These are phyloP conservation scores for Archips xylosteana DNA, from an alignment of 2,888 invertebrate genomes.

Conservation along the genomic window DNA sequence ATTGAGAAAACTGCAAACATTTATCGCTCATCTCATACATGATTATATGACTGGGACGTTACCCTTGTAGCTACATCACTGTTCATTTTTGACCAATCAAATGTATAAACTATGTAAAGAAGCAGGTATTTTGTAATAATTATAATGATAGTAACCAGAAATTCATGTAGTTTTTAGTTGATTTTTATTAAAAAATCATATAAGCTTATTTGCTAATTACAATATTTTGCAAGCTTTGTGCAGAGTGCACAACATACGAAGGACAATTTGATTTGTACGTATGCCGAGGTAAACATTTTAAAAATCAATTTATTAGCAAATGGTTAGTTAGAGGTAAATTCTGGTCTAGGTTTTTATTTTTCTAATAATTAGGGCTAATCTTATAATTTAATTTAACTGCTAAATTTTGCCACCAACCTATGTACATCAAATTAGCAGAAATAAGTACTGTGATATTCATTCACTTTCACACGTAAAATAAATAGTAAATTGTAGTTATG, in stretches of 20 bases:
- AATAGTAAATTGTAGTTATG: slow-evolving; percentile 53
- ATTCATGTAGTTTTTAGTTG: slow-evolving; percentile 66
- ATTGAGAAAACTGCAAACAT: slow-evolving; percentile 29
- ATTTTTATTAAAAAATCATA: slow-evolving; percentile 61
- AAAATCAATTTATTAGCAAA: slow-evolving; percentile 52
- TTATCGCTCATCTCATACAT: slow-evolving; percentile 24
- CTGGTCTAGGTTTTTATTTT: slow-evolving; percentile 70
- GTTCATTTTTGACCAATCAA: slow-evolving; percentile 63
- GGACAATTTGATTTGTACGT: slow-evolving; percentile 46
- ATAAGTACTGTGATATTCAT: slow-evolving; percentile 79
- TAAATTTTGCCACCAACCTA: slow-evolving; percentile 47
- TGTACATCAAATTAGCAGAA: slow-evolving; percentile 67
- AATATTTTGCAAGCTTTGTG: slow-evolving; percentile 51
- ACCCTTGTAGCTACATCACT: slow-evolving; percentile 30
- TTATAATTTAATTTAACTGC: slow-evolving; percentile 46
- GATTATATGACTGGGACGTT: slow-evolving; percentile 22
- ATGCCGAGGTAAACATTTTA: slow-evolving; percentile 32
- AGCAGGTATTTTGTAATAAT: slow-evolving; percentile 66
- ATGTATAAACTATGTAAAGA: slow-evolving; percentile 69
- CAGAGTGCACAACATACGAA: slow-evolving; percentile 48
- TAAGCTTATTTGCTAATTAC: slow-evolving; percentile 59
- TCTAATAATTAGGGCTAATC: slow-evolving; percentile 55
- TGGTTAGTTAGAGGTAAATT: slow-evolving; percentile 66
- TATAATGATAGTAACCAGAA: slow-evolving; percentile 60
- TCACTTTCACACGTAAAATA: slow-evolving; percentile 65